Conservation (phyloP, 2,888 invertebrate species). For the Volucella bombylans region DNA sequence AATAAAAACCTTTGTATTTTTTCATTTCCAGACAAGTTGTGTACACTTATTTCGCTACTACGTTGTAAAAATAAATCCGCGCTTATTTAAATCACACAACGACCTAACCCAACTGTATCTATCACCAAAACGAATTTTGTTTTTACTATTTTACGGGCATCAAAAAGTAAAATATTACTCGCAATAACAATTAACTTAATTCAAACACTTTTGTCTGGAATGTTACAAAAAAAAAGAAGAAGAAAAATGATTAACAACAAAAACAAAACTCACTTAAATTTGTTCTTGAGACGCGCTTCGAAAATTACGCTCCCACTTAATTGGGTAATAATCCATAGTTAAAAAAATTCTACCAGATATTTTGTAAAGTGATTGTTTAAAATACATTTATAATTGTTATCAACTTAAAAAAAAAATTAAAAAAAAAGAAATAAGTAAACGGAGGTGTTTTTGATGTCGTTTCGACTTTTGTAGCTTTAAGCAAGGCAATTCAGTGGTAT, state of each 20-base stretch:
- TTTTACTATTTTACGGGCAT: no score
- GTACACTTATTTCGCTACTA: no score
- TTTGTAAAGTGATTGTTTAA: slow-evolving; percentile 12
- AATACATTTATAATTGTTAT: background rate
- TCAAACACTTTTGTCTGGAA: slow-evolving; percentile 11
- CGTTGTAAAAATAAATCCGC: no score
- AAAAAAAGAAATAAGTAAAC: no score
- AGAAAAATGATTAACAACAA: background rate
- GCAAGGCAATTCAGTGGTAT: background rate
- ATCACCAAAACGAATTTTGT: no score
- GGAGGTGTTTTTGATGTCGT: background rate
- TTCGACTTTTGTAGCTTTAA: no score
- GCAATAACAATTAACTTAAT: slow-evolving; percentile 20
- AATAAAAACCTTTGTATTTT: no score
- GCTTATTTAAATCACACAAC: no score
- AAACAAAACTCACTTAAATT: background rate
- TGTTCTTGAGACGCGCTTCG: slow-evolving; percentile 4
- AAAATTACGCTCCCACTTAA: slow-evolving; percentile 5
- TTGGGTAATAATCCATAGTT: slow-evolving; percentile 49
- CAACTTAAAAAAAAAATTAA: background rate
- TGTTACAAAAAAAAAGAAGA: background rate
- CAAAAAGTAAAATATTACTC: no score
- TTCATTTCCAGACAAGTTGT: no score
- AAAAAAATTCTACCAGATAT: slow-evolving; percentile 35
- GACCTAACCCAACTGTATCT: no score